phyloP scores from a whole-genome alignment of 2,888 invertebrate genomes.

The Opisthograptis luteolata region DNA sequence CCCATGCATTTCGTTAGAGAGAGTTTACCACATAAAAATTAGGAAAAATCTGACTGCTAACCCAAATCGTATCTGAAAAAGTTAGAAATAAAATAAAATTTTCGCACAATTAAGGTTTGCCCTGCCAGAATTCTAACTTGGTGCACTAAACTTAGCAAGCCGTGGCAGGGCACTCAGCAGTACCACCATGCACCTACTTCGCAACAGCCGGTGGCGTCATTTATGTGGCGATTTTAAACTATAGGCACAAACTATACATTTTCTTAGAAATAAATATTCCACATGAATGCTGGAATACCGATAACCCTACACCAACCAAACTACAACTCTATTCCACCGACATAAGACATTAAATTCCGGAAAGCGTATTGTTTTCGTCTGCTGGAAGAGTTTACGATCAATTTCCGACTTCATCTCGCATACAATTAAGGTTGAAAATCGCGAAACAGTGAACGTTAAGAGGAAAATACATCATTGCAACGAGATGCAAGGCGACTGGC shows the following conservation, averaged over 20 bases:
- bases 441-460: not conserved
- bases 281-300: conserved; percentile 2
- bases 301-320: not conserved
- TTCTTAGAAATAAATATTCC: conserved; percentile 17
- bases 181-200: too few species aligned
- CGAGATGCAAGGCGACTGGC: conserved; percentile 15
- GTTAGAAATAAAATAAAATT: too few species aligned
- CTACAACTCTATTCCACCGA: not conserved
- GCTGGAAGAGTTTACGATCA: not conserved
- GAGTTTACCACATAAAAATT: too few species aligned
- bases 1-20: too few species aligned
- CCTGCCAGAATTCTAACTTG: too few species aligned
- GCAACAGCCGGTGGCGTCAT: too few species aligned
- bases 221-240: not conserved
- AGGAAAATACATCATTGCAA: conserved; percentile 8
- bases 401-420: not conserved
- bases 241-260: conserved; percentile 3
- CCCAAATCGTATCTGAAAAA: too few species aligned
- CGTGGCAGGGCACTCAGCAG: too few species aligned
- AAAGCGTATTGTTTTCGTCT: not conserved
- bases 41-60: too few species aligned
- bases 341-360: not conserved
- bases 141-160: too few species aligned
- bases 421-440: not conserved
- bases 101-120: too few species aligned